Base-by-base conservation (phyloP, 2,113 vertebrate genomes). In the Polypterus bichir region DNA sequence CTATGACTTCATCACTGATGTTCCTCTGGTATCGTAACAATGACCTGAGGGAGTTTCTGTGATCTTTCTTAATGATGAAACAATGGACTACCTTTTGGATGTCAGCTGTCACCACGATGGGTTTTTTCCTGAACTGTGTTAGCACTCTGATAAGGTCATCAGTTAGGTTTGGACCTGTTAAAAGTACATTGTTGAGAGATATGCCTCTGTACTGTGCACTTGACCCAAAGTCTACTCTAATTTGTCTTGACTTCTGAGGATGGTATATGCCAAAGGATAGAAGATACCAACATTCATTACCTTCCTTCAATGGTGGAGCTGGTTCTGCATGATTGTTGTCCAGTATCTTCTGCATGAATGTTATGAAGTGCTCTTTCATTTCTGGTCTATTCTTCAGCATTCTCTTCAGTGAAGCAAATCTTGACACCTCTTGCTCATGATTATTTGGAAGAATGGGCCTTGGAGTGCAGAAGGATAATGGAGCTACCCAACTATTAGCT, bases 181-280 rank as follows among this genome's bases (percentile, higher is more conserved):
- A 56, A 27, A 56, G 54, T 11, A 27, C 54, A 10, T 56, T 27
- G 54, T 56, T 56, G 10, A 56, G 44, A 56, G 54, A 56, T 11
- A 56, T 3, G 10, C 5, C 54, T 11, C 44, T 27, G 44, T 56
- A 27, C 54, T 56, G 54, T 56, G 54, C 54, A 27, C 54, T 56
- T 56, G 54, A 56, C 10, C 44, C 54, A 27, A 56, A 56, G 10
- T 11, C 5, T 27, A 56, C 54, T 56, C 54, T 6, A 56, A 56
- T 56, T 5, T 56, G 54, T 11, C 54, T 27, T 56, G 4, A 27
- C 54, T 56, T 56, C 4, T 56, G 27, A 27, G 27, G 27, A 11
- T 56, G 5, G 54, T 56, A 56, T 56, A 56, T 10, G 44, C 54
- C 54, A 56, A 56, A 56, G 54, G 54, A 11, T 56, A 27, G 54